A percentile compares a stretch with the other conserved stretches of the same genome.
phyloP scores from a whole-genome alignment of 2,888 invertebrate species.

The Hybos culiciformis region DNA sequence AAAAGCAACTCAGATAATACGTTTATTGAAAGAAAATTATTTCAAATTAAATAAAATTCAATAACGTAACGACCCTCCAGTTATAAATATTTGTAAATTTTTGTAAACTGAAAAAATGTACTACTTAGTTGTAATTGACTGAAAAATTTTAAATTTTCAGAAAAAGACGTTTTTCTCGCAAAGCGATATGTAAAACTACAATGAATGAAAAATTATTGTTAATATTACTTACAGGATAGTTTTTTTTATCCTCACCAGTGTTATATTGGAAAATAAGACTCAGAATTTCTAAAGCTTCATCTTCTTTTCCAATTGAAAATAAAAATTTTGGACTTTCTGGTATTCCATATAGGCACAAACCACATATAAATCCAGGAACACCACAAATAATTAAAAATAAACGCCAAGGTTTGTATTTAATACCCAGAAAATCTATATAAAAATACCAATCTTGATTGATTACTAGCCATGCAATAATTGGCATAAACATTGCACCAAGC shows the following conservation, averaged over 20 bases:
- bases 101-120: no score
- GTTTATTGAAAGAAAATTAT: no score
- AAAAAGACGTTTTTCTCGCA: no score
- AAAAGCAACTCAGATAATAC: conserved; percentile 6
- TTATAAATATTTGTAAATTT: no score
- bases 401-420: conserved; percentile 29
- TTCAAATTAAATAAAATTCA: no score
- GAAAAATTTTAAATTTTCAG: no score
- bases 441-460: conserved; percentile 28
- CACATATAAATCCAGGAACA: conserved; percentile 25
- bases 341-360: conserved; percentile 22
- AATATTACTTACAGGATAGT: conserved; percentile 18
- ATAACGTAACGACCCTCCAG: no score
- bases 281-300: conserved; percentile 22
- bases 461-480: conserved; percentile 28
- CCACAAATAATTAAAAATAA: conserved; percentile 28
- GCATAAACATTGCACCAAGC: conserved; percentile 27
- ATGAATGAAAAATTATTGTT: no score
- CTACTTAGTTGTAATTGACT: no score
- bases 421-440: conserved; percentile 20
- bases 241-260: conserved; percentile 19
- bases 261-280: conserved; percentile 22
- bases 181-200: no score
- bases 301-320: conserved; percentile 22
- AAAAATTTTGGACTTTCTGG: conserved; percentile 32